phyloP scores from a whole-genome alignment of 2,797 vertebrate species.

The Corythornis leucogaster region DNA sequence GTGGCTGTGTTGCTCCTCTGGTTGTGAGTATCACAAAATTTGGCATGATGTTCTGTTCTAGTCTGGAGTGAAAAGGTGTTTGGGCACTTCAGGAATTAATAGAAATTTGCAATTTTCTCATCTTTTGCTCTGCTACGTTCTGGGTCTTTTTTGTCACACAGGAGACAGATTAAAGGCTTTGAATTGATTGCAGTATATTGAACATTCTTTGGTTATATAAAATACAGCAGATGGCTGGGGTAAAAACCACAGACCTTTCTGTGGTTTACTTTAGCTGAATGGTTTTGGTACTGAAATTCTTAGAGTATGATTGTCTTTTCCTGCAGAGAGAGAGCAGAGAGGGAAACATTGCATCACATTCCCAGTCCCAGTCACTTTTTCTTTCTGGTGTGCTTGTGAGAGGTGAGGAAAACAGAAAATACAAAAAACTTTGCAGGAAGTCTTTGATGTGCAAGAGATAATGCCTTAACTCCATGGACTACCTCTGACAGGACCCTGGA shows the following conservation, averaged over 20 bases:
- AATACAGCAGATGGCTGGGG: background rate
- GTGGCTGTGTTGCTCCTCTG: background rate
- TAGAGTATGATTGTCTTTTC: background rate
- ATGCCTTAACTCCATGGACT: background rate
- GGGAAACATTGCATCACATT: background rate
- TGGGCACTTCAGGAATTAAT: background rate
- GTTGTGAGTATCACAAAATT: background rate
- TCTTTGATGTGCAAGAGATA: background rate
- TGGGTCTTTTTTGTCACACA: background rate
- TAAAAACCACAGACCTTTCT: background rate
- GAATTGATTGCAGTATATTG: slow-evolving; percentile 5
- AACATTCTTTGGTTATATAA: background rate
- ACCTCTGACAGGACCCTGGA: background rate
- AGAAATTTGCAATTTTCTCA: background rate
- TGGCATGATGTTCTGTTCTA: background rate
- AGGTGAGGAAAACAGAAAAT: background rate
- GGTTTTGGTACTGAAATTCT: background rate
- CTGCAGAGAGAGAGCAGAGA: background rate
- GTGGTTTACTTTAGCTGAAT: background rate
- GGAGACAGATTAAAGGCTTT: background rate
- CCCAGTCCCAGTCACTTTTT: background rate
- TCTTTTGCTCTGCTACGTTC: background rate
- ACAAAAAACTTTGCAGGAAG: background rate
- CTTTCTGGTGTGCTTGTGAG: background rate
- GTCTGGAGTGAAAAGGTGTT: background rate